Evolutionary conservation across 2,797 vertebrate species (phyloP).

Genomic region (Agapornis canus): DNA sequence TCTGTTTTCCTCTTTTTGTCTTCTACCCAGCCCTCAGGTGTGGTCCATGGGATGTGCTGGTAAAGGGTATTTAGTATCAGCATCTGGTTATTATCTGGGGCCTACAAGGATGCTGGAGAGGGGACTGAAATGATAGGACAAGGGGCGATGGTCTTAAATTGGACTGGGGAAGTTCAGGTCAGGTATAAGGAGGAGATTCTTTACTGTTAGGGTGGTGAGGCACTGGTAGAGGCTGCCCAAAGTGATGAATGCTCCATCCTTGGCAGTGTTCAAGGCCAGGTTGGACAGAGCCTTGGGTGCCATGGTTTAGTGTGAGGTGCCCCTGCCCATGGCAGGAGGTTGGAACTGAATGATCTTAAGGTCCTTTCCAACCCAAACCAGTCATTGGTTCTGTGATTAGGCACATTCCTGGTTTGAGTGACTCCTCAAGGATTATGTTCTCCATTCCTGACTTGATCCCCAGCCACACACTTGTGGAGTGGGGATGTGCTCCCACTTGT

Average conservation of each 20-base stretch:
- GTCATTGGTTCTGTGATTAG: not conserved
- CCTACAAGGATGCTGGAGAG: not conserved
- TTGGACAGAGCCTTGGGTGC: too few species aligned
- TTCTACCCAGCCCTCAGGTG: not conserved
- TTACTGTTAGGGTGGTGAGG: not conserved
- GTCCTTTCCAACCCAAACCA: not conserved
- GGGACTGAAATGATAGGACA: not conserved
- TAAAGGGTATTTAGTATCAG: not conserved
- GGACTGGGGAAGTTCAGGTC: not conserved
- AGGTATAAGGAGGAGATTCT: not conserved
- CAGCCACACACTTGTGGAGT: not conserved
- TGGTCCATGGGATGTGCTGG: not conserved
- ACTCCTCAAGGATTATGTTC: rapidly evolving
- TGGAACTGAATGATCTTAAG: not conserved
- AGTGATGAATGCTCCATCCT: too few species aligned
- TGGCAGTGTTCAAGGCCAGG: too few species aligned
- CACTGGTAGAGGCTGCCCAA: not conserved
- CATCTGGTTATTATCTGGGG: not conserved
- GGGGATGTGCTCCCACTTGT: not conserved
- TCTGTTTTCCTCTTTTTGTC: not conserved
- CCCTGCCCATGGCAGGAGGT: not conserved
- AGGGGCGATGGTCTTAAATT: not conserved
- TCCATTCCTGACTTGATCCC: not conserved
- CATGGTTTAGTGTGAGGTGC: too few species aligned
- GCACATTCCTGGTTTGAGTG: not conserved